These are phyloP conservation scores for Ypsolopha sequella DNA, from an alignment of 2,888 invertebrate species.

Conservation along the genomic window DNA sequence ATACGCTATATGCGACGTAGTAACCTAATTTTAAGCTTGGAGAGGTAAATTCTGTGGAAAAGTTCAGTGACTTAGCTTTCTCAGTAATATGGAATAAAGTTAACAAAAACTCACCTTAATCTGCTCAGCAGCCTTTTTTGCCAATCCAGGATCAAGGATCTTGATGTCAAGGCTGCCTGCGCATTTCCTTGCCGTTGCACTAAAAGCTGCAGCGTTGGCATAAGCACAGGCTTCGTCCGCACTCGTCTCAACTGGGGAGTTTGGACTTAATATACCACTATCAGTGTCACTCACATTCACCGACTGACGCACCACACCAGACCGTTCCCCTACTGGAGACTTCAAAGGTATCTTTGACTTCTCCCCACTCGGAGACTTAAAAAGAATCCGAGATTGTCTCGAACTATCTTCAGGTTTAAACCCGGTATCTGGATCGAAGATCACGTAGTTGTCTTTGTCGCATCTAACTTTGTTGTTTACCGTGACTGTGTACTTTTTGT, in stretches of 20 bases:
- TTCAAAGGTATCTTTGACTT: conserved; percentile 45
- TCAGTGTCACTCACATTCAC: conserved; percentile 73
- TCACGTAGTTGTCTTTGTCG: conserved; percentile 66
- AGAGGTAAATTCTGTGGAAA: neutral
- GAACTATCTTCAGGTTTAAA: conserved; percentile 39
- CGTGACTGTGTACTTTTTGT: conserved; percentile 66
- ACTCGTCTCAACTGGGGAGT: conserved; percentile 69
- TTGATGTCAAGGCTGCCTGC: conserved; percentile 45
- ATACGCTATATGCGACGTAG: too few species aligned
- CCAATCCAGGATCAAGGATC: conserved; percentile 50
- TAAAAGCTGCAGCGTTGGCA: conserved; percentile 52
- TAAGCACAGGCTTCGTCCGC: conserved; percentile 38
- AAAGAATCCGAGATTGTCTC: conserved; percentile 33
- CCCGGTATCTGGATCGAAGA: conserved; percentile 62
- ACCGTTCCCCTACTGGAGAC: conserved; percentile 43
- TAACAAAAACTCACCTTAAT: conserved; percentile 44
- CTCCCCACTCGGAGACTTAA: conserved; percentile 38
- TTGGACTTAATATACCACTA: conserved; percentile 74
- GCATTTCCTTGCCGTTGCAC: conserved; percentile 43
- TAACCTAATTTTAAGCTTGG: neutral
- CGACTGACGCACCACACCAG: conserved; percentile 35
- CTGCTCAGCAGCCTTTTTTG: conserved; percentile 59
- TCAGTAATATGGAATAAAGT: neutral
- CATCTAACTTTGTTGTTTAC: conserved; percentile 63
- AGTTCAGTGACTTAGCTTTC: neutral